These are phyloP conservation scores for Drosophila dives DNA, from an alignment of 2,888 invertebrate genomes.

Conservation along the genomic window DNA sequence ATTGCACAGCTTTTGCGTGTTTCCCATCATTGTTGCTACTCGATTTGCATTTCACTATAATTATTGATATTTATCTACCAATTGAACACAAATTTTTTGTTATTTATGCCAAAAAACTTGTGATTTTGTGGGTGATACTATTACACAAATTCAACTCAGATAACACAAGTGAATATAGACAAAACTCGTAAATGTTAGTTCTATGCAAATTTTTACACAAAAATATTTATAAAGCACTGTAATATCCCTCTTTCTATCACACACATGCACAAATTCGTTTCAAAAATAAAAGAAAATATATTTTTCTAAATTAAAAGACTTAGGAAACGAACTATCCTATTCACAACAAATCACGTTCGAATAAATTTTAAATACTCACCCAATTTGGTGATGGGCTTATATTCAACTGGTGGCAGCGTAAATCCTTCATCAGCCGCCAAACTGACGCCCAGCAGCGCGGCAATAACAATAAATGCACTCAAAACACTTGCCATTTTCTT, in stretches of 20 bases:
- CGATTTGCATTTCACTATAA: slow-evolving; percentile 16
- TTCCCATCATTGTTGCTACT: slow-evolving; percentile 50
- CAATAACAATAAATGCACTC: slow-evolving; percentile 26
- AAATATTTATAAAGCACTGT: background rate
- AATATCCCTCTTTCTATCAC: background rate
- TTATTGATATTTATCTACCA: slow-evolving; percentile 50
- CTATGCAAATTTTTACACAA: background rate
- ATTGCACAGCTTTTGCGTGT: slow-evolving; percentile 51
- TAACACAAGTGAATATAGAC: background rate
- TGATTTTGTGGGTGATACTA: slow-evolving; percentile 9
- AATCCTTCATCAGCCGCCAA: slow-evolving; percentile 36
- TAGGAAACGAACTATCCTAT: slow-evolving; percentile 30
- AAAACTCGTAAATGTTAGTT: background rate
- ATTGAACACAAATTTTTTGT: slow-evolving; percentile 28
- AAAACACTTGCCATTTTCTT: slow-evolving; percentile 44
- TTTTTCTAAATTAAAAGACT: slow-evolving; percentile 31
- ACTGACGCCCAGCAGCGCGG: slow-evolving; percentile 29
- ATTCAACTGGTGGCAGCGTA: slow-evolving; percentile 45
- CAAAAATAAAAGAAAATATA: background rate
- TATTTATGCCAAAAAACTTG: background rate
- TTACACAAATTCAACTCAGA: background rate
- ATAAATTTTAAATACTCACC: slow-evolving; percentile 54
- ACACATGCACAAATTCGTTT: background rate
- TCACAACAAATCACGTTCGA: background rate
- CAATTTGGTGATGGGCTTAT: slow-evolving; percentile 64